Base-by-base conservation (phyloP, 2,888 invertebrate species). In the Cosmia pyralina region DNA sequence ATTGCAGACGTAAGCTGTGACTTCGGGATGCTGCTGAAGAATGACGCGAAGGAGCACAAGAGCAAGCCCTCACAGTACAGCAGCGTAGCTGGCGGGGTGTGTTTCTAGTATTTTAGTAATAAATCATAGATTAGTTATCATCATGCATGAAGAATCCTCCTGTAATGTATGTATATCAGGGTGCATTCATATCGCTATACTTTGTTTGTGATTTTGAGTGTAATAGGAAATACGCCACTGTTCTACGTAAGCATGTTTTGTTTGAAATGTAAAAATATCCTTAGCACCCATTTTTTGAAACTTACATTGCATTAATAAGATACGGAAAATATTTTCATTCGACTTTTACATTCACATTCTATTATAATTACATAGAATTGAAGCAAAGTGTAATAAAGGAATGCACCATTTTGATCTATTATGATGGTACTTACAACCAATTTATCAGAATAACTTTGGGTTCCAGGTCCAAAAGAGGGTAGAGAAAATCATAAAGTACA, bases 71-170 rank as follows among this genome's bases (percentile, higher is more conserved):
- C 84, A 64, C 93, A 95, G 74, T 94, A 95, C 68, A 81, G 79
- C 53, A 95, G 93, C 85, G 91, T 94, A 15, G 92, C 93, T 34
- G 89, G 89, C 73, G 95, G 95, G 93, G 95, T 96, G 92, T 84
- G 87, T 88, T 82, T 75, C 46, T 82, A 68, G 81, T 71, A 85
- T 82, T 84, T 62, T 76, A 71, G 79, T 75, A 63, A 78, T 77
- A 80, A 78, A 72, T 73, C 64, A 79, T 57, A 69, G 58, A 57
- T 46, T 65, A 67, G 28, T 41, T 69, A 72, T 78, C 69, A 85
- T 85, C 69, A 90, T 91, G 89, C 88, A 88, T 89, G 88, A 85
- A 80, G 79, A 80, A 82, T 48, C 64, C 63, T 73, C 69, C 53
- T 34, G 50, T 83, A 76, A 71, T 81, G 75, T 77, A 84, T 78